Evolutionary conservation across 2,888 invertebrate species (phyloP).

Genomic region (Platycnemis pennipes): DNA sequence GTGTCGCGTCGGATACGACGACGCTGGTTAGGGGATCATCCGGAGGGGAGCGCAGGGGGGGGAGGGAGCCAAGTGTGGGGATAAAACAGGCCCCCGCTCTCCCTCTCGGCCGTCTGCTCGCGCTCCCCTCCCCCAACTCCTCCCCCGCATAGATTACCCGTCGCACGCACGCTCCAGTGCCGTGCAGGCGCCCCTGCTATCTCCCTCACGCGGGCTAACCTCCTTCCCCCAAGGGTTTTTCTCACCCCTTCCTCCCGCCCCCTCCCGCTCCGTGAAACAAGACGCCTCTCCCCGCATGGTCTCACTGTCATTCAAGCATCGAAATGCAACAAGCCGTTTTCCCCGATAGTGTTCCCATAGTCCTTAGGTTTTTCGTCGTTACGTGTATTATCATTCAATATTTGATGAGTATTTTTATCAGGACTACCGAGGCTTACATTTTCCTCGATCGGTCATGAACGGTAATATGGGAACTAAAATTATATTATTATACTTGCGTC

Average conservation of each 20-base stretch:
- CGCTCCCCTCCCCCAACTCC: not conserved
- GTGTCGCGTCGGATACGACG: conserved; percentile 25
- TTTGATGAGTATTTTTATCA: no score
- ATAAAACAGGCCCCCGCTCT: conserved; percentile 8
- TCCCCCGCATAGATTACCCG: conserved; percentile 42
- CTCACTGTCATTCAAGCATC: not conserved
- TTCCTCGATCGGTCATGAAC: no score
- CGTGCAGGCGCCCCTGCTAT: conserved; percentile 43
- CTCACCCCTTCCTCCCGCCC: not conserved
- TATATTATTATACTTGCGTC: no score
- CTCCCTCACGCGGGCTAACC: not conserved
- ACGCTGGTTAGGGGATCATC: not conserved
- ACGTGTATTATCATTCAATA: no score
- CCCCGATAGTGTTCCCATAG: not conserved
- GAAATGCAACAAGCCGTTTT: not conserved
- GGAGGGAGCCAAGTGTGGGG: not conserved
- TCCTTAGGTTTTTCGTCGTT: not conserved
- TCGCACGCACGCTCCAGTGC: not conserved
- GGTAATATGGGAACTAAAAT: no score
- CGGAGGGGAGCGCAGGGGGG: not conserved
- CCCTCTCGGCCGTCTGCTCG: not conserved
- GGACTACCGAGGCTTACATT: no score
- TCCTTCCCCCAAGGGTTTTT: not conserved
- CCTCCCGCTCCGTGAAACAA: not conserved
- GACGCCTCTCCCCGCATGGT: not conserved